Evolutionary conservation across 2,888 invertebrate species (phyloP), one percentile per base, ranked within the genome.

Genomic region (Drosophila barbarae): DNA sequence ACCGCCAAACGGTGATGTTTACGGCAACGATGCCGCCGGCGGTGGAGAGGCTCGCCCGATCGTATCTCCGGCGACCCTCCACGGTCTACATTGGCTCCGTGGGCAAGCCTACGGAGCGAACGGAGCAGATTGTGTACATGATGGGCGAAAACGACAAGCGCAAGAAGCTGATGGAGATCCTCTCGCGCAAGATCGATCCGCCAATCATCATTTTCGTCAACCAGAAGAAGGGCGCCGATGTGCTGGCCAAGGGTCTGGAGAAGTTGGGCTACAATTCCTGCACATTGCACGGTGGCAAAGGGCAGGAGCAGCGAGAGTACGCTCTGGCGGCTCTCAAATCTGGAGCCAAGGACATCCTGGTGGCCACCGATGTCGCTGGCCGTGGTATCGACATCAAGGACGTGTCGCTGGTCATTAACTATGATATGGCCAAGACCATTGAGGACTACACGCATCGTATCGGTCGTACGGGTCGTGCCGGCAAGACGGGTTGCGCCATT

Each of bases 301-400:
- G 99, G 0, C 99, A 99, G 90, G 99, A 99, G 88, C 98, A 98
- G 90, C 93, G 99, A 92, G 99, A 99, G 90, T 99, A 97, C 88
- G 99, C 99, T 13, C 91, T 99, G 87, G 96, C 98, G 7, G 95
- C 97, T 89, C 94, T 99, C 71, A 99, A 99, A 89, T 94, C 94
- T 55, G 99, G 99, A 6, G 93, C 95, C 1, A 99, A 99, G 89
- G 98, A 99, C 88, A 99, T 99, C 86, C 91, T 99, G 78, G 99
- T 99, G 39, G 99, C 99, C 1, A 99, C 99, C 0, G 99, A 99
- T 90, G 99, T 99, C 1, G 99, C 99, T 76, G 99, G 99, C 77
- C 95, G 99, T 92, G 99, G 99, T 96, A 99, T 99, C 77, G 99
- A 99, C 88, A 99, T 99, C 88, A 99, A 99, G 89, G 99, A 99